Base-by-base conservation (phyloP, 2,113 vertebrate species). In the Phaethornis superciliosus region DNA sequence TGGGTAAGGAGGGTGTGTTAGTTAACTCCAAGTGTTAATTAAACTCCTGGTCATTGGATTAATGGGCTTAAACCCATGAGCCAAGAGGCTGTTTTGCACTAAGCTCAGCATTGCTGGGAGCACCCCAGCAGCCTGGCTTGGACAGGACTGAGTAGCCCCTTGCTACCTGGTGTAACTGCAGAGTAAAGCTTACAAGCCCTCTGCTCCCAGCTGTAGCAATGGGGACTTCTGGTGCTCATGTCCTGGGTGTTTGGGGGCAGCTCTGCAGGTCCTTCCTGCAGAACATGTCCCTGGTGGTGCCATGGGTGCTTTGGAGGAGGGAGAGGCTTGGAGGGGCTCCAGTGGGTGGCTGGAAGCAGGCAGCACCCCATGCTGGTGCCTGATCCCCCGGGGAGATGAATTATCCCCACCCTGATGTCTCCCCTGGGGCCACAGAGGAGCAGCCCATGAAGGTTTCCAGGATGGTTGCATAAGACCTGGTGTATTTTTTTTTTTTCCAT, bases 1-100 rank as follows among this genome's bases (percentile, higher is more conserved):
- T 26, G 70, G 85, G 84, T 91, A 70, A 87, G 52, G 35, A 81
- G 60, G 46, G n/a, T n/a, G n/a, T n/a, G n/a, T n/a, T n/a, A n/a
- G n/a, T n/a, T n/a, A n/a, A n/a, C n/a, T n/a, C n/a, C 4, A 81
- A 72, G 77, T 67, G 68, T 67, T 37, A 77, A 40, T 93, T 86
- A 92, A 94, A 94, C 15, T 27, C 80, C 15, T 0, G 4, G 64
- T 59, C 55, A 10, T 70, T 59, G 58, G 42, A 81, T 96, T 62
- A 68, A 86, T 68, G 56, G 28, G 77, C 68, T 92, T 78, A 84
- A 59, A n/a, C 10, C 3, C 8, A 2, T 28, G 44, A 85, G 52
- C 33, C 14, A 52, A 47, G 30, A 72, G 60, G 52, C 52, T 4
- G 33, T 35, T n/a, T 22, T 42, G 54, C 30, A 28, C 11, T 1